Conservation (phyloP, 2,797 vertebrate genomes). For the Enteromius treurensis region DNA sequence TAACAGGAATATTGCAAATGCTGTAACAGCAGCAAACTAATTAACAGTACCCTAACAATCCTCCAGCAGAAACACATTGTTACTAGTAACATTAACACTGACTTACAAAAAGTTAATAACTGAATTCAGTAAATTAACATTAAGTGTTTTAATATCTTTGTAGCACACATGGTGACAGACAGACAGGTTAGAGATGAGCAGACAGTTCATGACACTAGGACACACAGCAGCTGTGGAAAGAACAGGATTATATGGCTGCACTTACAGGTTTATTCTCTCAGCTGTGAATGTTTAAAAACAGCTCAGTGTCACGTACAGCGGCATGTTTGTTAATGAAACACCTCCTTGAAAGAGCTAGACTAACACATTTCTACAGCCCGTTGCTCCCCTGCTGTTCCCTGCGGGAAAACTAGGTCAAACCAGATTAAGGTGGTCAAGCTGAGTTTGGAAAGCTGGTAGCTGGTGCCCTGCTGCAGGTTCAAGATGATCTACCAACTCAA, state of each 20-base stretch:
- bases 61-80: background rate
- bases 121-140: background rate
- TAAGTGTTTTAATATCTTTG: background rate
- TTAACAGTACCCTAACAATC: background rate
- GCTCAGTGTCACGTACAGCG: conserved; percentile 74
- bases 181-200: background rate
- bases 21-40: background rate
- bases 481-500: background rate
- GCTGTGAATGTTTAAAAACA: conserved; percentile 54
- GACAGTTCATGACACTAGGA: conserved; percentile 1
- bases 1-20: background rate
- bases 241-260: background rate
- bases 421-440: background rate
- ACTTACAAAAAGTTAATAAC: background rate
- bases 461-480: background rate
- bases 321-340: conserved; percentile 88
- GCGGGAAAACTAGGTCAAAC: conserved; percentile 4
- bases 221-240: conserved; percentile 12
- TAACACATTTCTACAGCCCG: conserved; percentile 55
- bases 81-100: background rate
- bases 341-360: conserved; percentile 80
- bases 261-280: background rate
- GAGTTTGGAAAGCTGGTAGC: background rate
- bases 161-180: background rate
- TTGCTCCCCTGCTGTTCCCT: background rate